phyloP scores from a whole-genome alignment of 1,140 invertebrate species.

The Leguminivora glycinivorella region DNA sequence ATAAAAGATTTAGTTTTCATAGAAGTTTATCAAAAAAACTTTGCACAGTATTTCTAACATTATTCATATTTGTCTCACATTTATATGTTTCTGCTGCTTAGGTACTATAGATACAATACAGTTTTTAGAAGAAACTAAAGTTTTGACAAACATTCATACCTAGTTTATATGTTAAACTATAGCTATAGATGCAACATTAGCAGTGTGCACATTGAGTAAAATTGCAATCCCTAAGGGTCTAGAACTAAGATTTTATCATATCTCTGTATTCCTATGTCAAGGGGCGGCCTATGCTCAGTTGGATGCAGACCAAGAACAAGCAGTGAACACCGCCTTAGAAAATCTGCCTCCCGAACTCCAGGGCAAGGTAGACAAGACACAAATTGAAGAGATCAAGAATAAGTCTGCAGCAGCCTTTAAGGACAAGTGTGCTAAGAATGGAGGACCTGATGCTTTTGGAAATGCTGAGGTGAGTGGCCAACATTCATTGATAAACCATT shows the following conservation, averaged over 20 bases:
- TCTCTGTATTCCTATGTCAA: conserved; percentile 33
- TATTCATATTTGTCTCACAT: too few relatives aligned
- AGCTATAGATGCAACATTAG: too few relatives aligned
- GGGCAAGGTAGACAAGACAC: conserved; percentile 49
- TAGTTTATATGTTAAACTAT: too few relatives aligned
- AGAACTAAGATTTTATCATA: neutral
- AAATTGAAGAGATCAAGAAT: conserved; percentile 48
- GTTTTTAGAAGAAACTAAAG: too few relatives aligned
- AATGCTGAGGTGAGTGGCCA: conserved; percentile 52
- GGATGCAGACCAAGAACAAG: conserved; percentile 37
- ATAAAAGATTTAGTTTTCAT: too few relatives aligned
- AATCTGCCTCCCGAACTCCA: conserved; percentile 51
- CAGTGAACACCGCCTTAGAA: conserved; percentile 39
- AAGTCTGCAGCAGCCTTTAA: conserved; percentile 49
- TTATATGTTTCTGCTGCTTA: too few relatives aligned
- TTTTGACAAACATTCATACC: too few relatives aligned
- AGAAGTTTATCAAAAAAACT: too few relatives aligned
- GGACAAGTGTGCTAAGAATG: conserved; percentile 60
- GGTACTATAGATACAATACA: too few relatives aligned
- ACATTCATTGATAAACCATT: too few relatives aligned
- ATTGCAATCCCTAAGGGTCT: too few relatives aligned
- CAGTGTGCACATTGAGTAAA: neutral
- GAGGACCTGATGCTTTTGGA: conserved; percentile 48
- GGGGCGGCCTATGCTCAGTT: conserved; percentile 46
- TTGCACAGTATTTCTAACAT: too few relatives aligned